These are phyloP conservation scores for Ditula angustiorana DNA, from an alignment of 2,888 invertebrate genomes.

Conservation along the genomic window DNA sequence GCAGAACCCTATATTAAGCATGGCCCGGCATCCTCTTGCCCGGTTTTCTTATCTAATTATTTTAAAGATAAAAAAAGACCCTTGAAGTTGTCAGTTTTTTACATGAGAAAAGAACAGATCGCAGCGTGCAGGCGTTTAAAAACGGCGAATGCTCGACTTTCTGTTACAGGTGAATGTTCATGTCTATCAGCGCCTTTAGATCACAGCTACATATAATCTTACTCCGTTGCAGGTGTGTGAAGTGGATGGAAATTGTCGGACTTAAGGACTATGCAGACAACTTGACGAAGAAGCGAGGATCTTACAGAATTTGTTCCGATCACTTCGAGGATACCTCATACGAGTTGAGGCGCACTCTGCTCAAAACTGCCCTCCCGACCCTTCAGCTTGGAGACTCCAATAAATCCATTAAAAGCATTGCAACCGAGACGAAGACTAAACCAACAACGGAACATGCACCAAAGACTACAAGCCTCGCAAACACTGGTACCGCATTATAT, in stretches of 20 bases:
- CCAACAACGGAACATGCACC: background rate
- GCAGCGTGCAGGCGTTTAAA: no score
- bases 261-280: background rate
- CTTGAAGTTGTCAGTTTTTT: no score
- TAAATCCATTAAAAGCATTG: no score
- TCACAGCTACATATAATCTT: background rate
- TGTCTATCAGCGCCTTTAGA: no score
- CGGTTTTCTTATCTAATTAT: no score
- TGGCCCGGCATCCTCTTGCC: no score
- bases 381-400: background rate
- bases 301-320: constrained; percentile 5
- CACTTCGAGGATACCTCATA: constrained; percentile 4
- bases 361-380: background rate
- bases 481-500: no score
- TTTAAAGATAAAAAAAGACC: no score
- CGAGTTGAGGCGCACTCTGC: background rate
- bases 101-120: no score
- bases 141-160: no score
- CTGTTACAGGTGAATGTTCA: no score
- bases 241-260: constrained; percentile 1
- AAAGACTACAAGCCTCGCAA: background rate
- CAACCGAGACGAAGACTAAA: background rate
- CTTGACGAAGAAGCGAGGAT: background rate
- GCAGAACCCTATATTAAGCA: no score
- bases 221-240: background rate